phyloP scores from a whole-genome alignment of 2,113 vertebrate species.

The Gavialis gangeticus region DNA sequence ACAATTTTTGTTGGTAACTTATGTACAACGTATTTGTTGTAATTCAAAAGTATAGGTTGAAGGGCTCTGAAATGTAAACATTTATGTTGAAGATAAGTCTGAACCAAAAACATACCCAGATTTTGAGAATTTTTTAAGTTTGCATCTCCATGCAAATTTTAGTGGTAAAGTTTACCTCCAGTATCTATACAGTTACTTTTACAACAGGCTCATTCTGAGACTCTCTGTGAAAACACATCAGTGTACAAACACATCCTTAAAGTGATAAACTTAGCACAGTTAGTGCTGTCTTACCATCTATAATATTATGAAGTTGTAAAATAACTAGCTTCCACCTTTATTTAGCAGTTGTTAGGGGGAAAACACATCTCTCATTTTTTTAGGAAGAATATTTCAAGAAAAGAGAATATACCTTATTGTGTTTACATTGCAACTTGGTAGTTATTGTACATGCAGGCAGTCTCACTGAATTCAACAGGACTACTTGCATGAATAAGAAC shows the following conservation, averaged over 20 bases:
- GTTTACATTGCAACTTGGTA: background rate
- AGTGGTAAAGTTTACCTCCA: conserved; percentile 18
- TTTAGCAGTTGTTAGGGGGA: background rate
- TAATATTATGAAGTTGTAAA: conserved; percentile 21
- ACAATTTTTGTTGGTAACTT: conserved; percentile 57
- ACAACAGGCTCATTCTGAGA: conserved; percentile 4
- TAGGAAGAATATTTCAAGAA: conserved; percentile 1
- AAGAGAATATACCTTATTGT: background rate
- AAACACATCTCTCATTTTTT: background rate
- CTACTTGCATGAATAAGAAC: background rate
- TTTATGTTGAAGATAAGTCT: conserved; percentile 45
- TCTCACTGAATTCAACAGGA: background rate
- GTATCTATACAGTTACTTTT: background rate
- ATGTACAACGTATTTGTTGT: conserved; percentile 55
- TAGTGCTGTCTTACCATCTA: background rate
- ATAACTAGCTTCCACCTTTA: background rate
- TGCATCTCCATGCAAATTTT: background rate
- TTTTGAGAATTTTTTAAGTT: background rate
- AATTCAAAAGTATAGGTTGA: conserved; percentile 58
- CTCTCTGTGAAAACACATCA: background rate
- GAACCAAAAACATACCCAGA: conserved; percentile 41
- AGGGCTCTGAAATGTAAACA: conserved; percentile 38
- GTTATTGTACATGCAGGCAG: conserved; percentile 8
- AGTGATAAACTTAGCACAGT: background rate
- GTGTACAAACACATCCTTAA: background rate